Evolutionary conservation across 2,113 vertebrate species (phyloP), one percentile per base, ranked within the genome.

Genomic region (Otolemur garnettii): DNA sequence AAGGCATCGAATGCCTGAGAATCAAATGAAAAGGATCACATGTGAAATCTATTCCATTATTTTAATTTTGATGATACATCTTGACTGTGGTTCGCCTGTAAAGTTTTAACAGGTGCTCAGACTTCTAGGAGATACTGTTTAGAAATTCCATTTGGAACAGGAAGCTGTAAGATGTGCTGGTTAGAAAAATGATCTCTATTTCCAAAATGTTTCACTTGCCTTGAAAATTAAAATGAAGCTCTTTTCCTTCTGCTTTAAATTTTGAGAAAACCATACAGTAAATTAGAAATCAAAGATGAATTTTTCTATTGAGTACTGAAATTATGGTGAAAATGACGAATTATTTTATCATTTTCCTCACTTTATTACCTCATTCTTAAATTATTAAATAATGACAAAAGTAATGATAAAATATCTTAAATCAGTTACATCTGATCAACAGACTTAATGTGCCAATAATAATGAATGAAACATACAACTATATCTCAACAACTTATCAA

Each of bases 401-500:
- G 12, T 66, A 66, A 80, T 26, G 19, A n/a, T 50, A 12, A 30
- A 84, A 81, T n/a, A 66, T 74, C 22, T 92, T 75, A 91, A 94
- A 26, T 66, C 8, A 64, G 69, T 77, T 77, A 19, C 14, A 86
- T 35, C 26, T 14, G 82, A 62, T 85, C 88, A 75, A 66, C 5
- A 68, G 50, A 78, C 19, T 3, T 38, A 69, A 28, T 72, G 18
- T 88, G 28, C 17, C 22, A 62, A 90, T 17, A 84, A 87, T 69
- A 79, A 60, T 78, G 79, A 81, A 93, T 91, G 38, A 75, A 60
- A 53, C 21, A 57, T 74, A 55, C 13, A 90, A 26, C 80, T 87
- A 93, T 68, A 93, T 93, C 72, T 92, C 72, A 93, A 82, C 4
- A 45, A 64, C 24, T 22, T 68, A 89, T 62, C 12, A 83, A 59